phyloP scores from a whole-genome alignment of 2,888 invertebrate species.

The Scaptomyza caliginosa region DNA sequence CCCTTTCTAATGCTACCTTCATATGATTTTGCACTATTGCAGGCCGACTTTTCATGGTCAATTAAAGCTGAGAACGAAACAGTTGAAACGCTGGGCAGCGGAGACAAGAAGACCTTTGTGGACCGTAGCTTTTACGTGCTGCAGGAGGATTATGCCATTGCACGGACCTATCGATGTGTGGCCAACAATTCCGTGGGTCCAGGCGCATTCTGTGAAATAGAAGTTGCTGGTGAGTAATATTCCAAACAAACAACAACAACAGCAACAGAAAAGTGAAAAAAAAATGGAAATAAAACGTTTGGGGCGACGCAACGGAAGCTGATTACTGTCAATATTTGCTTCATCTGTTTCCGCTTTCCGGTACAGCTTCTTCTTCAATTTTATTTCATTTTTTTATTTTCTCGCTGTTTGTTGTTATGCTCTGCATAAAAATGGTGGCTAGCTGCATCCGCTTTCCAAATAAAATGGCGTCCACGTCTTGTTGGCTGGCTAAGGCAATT shows the following conservation, averaged over 20 bases:
- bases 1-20: slow-evolving; percentile 12
- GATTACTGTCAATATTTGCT: slow-evolving; percentile 81
- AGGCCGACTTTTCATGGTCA: slow-evolving; percentile 92
- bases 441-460: slow-evolving; percentile 56
- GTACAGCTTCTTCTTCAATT: slow-evolving; percentile 13
- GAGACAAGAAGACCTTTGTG: slow-evolving; percentile 69
- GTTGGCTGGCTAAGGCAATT: slow-evolving; percentile 58
- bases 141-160: slow-evolving; percentile 86
- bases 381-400: neutral
- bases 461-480: slow-evolving; percentile 44
- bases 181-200: slow-evolving; percentile 93
- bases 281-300: slow-evolving; percentile 2
- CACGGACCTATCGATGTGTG: slow-evolving; percentile 92
- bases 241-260: neutral
- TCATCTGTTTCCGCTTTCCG: slow-evolving; percentile 67
- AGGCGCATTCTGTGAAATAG: slow-evolving; percentile 87
- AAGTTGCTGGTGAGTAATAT: slow-evolving; percentile 87
- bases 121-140: slow-evolving; percentile 86
- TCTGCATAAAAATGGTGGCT: slow-evolving; percentile 45
- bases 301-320: slow-evolving; percentile 63
- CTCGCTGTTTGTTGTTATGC: slow-evolving; percentile 17
- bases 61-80: slow-evolving; percentile 93
- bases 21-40: slow-evolving; percentile 42
- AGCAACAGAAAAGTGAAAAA: neutral
- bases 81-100: slow-evolving; percentile 85